Base-by-base conservation (phyloP, 2,113 vertebrate genomes). In the Hippoglossus stenolepis region DNA sequence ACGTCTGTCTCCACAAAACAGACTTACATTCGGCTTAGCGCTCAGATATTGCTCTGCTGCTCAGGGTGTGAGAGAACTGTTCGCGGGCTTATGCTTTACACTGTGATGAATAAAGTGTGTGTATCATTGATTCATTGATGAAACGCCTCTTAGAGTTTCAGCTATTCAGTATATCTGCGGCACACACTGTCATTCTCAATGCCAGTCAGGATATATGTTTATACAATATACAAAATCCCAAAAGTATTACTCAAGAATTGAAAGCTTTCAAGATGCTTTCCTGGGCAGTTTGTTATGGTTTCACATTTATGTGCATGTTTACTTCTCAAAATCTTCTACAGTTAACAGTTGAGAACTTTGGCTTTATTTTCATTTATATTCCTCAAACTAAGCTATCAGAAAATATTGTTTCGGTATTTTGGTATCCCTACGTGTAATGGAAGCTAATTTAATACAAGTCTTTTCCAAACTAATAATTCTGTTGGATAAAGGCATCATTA, bases 31-130 rank as follows among this genome's bases (percentile, higher is more conserved):
- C 26, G 76, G 70, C 64, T 80, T 77, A 78, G 69, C 28, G 45
- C 65, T 79, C 31, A 74, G 68, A 82, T 82, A 84, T 84, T 86
- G 84, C 76, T 81, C 63, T 84, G 78, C 71, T 85, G 63, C 80
- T 79, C 67, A 49, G 76, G 65, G 79, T 82, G 77, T 76, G 70
- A 18, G 58, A 75, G 65, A 80, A 40, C n/a, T 53, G 35, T 68
- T 81, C 61, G 12, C 65, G 49, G 77, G 69, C 80, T 80, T 67
- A 61, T 12, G 73, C 47, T 72, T 5, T 31, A 31, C 31, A 31
- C 73, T 24, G n/a, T 38, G 57, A 77, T 76, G 54, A 21, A 31
- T 77, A 53, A 59, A 66, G 56, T 75, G 60, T 57, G 51, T 75
- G 64, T 60, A 59, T 74, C 79, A 83, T 66, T 84, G 85, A 76